phyloP scores from a whole-genome alignment of 2,797 vertebrate species.

The Microctenopoma stevenorrisi region DNA sequence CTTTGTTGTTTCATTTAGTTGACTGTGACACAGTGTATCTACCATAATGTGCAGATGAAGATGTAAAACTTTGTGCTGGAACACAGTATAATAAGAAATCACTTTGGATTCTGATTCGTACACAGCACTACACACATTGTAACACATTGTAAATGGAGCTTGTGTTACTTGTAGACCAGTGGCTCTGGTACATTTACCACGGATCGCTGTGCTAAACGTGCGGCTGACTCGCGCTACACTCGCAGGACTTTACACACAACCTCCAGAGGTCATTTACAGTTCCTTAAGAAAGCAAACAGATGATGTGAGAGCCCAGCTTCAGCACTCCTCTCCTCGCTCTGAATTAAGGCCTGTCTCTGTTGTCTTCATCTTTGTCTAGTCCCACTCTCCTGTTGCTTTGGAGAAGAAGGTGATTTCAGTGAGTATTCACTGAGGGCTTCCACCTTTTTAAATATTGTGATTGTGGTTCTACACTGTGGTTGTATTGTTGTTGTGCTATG shows the following conservation, averaged over 20 bases:
- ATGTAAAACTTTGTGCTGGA: background rate
- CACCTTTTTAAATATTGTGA: conserved; percentile 59
- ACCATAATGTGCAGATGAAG: background rate
- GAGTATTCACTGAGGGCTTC: conserved; percentile 84
- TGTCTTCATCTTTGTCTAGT: conserved; percentile 84
- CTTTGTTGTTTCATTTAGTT: too few species aligned
- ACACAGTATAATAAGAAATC: background rate
- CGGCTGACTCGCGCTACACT: too few species aligned
- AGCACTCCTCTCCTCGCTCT: conserved; percentile 40
- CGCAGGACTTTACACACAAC: background rate
- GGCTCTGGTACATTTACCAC: too few species aligned
- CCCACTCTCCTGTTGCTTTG: conserved; percentile 89
- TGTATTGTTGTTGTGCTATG: conserved; percentile 55
- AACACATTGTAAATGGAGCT: background rate
- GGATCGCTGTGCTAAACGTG: too few species aligned
- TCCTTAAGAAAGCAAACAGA: background rate
- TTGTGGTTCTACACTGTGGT: conserved; percentile 62
- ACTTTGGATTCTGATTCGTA: background rate
- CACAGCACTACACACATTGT: too few species aligned
- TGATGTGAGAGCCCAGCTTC: conserved; percentile 6
- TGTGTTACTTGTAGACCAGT: background rate
- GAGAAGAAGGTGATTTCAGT: conserved; percentile 89
- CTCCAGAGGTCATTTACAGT: background rate
- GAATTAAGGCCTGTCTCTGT: conserved; percentile 80
- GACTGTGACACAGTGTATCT: too few species aligned